A percentile compares a stretch with the other conserved stretches of the same genome.
Conservation (phyloP, 2,888 invertebrate species). For the Pedicia rivosa region DNA sequence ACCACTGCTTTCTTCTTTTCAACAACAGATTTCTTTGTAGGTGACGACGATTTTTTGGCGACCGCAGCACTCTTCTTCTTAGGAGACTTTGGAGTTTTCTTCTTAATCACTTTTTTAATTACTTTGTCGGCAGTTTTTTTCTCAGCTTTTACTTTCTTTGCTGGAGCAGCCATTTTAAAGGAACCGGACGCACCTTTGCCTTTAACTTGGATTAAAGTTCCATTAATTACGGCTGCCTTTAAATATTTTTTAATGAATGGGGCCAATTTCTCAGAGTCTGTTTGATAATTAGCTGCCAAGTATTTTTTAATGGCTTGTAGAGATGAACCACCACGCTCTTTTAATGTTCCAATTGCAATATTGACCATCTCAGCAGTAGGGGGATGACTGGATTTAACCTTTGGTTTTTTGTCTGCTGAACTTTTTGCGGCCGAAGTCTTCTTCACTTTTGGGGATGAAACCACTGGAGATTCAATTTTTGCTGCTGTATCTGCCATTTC, state of each 20-base stretch:
- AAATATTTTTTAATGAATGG: conserved; percentile 42
- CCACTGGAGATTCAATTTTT: conserved; percentile 17
- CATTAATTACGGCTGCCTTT: conserved; percentile 38
- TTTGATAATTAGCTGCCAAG: conserved; percentile 39
- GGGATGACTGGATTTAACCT: conserved; percentile 32
- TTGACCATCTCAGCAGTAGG: conserved; percentile 39
- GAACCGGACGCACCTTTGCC: conserved; percentile 12
- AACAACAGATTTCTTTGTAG: too few relatives aligned
- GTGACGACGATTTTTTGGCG: too few relatives aligned
- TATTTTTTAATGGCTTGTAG: conserved; percentile 39
- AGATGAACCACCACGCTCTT: conserved; percentile 43
- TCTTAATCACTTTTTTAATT: too few relatives aligned
- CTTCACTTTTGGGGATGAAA: conserved; percentile 14
- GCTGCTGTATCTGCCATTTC: conserved; percentile 1
- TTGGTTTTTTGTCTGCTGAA: conserved; percentile 21
- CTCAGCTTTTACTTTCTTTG: too few relatives aligned
- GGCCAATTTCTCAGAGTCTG: conserved; percentile 39
- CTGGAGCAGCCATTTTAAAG: conserved; percentile 12
- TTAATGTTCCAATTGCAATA: conserved; percentile 34
- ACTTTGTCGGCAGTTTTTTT: too few relatives aligned
- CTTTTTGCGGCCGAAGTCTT: conserved; percentile 13
- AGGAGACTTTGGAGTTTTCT: too few relatives aligned
- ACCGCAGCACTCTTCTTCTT: too few relatives aligned
- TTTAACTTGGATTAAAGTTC: conserved; percentile 23
- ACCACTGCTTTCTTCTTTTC: too few relatives aligned